Base-by-base conservation (phyloP, 2,888 invertebrate genomes). In the Zaprionus lineosus region DNA sequence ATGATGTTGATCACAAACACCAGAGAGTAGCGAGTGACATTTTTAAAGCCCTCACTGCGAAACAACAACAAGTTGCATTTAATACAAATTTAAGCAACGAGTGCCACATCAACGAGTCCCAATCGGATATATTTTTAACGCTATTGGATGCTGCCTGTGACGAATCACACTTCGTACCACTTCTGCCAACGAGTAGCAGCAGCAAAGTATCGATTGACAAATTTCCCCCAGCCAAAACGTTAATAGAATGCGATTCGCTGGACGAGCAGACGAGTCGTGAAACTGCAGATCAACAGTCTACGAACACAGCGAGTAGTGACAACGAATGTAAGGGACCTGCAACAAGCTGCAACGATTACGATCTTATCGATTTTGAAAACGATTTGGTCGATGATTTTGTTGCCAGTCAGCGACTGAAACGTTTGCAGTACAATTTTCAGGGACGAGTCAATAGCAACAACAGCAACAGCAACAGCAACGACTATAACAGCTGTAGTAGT, bases 401-500 rank as follows among this genome's bases (percentile, higher is more conserved):
- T 72, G 90, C 90, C 37, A 90, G 90, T 72, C 91, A 91, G 47
- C 88, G 92, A 40, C 83, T 92, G 50, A 91, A 91, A 75, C 89
- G 91, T 53, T 84, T 92, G 47, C 91, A 91, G 79, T 88, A 90
- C 67, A 88, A 89, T 77, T 89, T 89, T 75, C 88, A 88, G 77
- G 88, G 87, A 72, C 75, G 78, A 73, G 74, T 84, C 53, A 73
- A 62, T 63, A 78, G 61, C 39, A 64, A 6, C 33, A 62, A 1
- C 34, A 51, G 2, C 34, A 64, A 3, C 40, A 57, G 14, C 28
- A 43, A 24, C 47, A 62, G 36, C 51, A 59, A 47, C 51, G 46
- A 40, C 50, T 47, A 62, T 53, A 69, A 62, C 62, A 52, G 69
- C 56, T 63, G 74, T 57, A 52, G 59, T 50, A 44, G 34, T 6